These are phyloP conservation scores for Aphelenchoides fujianensis DNA, from an alignment of 1,140 invertebrate species.

Conservation along the genomic window DNA sequence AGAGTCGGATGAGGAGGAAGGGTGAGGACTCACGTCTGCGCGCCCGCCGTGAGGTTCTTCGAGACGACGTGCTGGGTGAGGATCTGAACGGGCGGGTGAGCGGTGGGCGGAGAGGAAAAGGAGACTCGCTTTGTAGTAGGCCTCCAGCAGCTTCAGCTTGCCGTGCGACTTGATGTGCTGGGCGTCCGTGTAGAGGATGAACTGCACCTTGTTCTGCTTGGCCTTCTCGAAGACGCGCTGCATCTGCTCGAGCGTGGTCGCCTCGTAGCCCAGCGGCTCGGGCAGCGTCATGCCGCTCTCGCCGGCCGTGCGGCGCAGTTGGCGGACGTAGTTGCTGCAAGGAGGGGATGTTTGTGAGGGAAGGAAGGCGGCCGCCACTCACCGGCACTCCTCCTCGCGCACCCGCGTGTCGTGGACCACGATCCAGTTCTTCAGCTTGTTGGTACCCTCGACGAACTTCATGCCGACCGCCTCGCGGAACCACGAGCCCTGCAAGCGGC, in stretches of 20 bases:
- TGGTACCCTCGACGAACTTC: not conserved
- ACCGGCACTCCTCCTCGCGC: not conserved
- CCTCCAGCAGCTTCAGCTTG: conserved; percentile 2
- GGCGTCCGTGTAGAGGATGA: conserved; percentile 2
- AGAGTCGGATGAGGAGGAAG: no score
- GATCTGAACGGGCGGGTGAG: not conserved
- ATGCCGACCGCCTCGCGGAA: not conserved
- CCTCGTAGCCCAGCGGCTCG: not conserved
- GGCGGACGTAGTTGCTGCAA: no score
- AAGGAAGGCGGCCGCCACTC: not conserved
- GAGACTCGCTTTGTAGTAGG: not conserved
- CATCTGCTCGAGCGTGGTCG: not conserved
- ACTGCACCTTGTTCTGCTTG: conserved; percentile 1
- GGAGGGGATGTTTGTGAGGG: not conserved
- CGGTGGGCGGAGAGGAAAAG: not conserved
- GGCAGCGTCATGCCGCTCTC: not conserved
- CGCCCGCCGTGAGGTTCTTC: not conserved
- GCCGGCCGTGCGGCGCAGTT: not conserved
- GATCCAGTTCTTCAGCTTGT: not conserved
- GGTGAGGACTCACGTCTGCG: no score
- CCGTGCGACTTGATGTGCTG: conserved; percentile 6
- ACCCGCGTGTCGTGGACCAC: not conserved
- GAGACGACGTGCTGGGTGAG: not conserved
- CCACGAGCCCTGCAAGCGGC: conserved; percentile 4
- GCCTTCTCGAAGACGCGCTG: not conserved